Evolutionary conservation across 1,140 invertebrate genomes (phyloP).

Genomic region (Drosophila sp.): DNA sequence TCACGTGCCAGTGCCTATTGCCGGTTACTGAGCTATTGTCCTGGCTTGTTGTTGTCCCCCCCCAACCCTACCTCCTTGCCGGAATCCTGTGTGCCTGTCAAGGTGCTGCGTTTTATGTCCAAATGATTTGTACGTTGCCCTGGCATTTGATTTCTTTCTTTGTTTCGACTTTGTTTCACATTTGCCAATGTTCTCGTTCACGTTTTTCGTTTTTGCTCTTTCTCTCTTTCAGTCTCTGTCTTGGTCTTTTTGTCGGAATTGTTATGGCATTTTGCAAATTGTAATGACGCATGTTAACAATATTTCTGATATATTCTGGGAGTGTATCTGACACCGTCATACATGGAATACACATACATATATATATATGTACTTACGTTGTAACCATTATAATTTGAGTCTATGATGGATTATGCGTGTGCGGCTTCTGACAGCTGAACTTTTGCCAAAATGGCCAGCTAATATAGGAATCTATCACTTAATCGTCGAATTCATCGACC

Average conservation of each 20-base stretch:
- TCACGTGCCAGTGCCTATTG: constrained; percentile 65
- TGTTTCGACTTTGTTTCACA: constrained; percentile 33
- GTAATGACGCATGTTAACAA: constrained; percentile 83
- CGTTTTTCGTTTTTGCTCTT: constrained; percentile 23
- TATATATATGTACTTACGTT: not conserved
- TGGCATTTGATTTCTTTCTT: constrained; percentile 69
- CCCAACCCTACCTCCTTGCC: not conserved
- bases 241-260: constrained; percentile 15
- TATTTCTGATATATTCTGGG: constrained; percentile 51
- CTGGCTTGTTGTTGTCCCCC: not conserved
- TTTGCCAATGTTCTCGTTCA: constrained; percentile 29
- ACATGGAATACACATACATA: constrained; percentile 11
- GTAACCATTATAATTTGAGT: constrained; percentile 59
- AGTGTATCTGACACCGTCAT: constrained; percentile 17
- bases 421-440: constrained; percentile 68
- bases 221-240: constrained; percentile 11
- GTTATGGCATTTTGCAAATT: constrained; percentile 75
- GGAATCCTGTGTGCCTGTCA: constrained; percentile 45
- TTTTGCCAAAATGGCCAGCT: constrained; percentile 31
- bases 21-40: constrained; percentile 18
- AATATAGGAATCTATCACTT: constrained; percentile 22
- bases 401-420: constrained; percentile 77
- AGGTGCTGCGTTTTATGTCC: constrained; percentile 80
- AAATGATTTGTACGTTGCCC: constrained; percentile 73
- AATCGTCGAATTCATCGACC: constrained; percentile 55